A percentile compares a stretch with the other conserved stretches of the same genome.
Evolutionary conservation across 2,113 vertebrate species (phyloP).

Genomic region (Cinclus mexicanus): DNA sequence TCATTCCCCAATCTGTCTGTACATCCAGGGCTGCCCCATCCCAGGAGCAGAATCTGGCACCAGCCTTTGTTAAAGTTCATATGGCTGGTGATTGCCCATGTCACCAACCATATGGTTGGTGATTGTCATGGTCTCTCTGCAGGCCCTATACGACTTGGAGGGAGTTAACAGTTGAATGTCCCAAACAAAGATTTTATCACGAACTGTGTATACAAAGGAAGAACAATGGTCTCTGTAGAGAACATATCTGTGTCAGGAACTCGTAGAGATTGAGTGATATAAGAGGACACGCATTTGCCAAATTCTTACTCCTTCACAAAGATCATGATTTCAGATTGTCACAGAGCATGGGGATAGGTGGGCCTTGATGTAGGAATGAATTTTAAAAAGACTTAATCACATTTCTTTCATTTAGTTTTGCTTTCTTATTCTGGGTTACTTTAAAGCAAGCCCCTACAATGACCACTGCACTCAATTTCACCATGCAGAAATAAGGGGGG

Average conservation of each 20-base stretch:
- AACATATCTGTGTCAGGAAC: background rate
- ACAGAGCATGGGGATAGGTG: background rate
- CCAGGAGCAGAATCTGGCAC: background rate
- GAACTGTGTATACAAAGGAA: background rate
- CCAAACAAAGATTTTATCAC: background rate
- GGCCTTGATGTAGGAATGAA: background rate
- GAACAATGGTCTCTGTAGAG: background rate
- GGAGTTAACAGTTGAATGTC: background rate
- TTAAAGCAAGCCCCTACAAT: background rate
- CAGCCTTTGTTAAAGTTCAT: rapidly evolving
- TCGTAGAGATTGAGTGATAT: background rate
- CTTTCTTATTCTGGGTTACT: background rate
- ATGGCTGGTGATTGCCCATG: rapidly evolving
- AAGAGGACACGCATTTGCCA: background rate
- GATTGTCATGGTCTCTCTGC: background rate
- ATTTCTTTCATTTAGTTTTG: background rate
- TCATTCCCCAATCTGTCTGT: background rate
- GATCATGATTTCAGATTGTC: background rate
- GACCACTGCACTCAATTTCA: background rate
- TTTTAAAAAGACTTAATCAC: background rate
- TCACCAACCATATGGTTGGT: rapidly evolving
- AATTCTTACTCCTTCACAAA: background rate
- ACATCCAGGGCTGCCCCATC: background rate
- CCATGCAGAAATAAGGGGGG: rapidly evolving
- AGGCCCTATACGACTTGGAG: background rate